Evolutionary conservation across 1,140 invertebrate species (phyloP).

Genomic region (Drosophila sucinea): DNA sequence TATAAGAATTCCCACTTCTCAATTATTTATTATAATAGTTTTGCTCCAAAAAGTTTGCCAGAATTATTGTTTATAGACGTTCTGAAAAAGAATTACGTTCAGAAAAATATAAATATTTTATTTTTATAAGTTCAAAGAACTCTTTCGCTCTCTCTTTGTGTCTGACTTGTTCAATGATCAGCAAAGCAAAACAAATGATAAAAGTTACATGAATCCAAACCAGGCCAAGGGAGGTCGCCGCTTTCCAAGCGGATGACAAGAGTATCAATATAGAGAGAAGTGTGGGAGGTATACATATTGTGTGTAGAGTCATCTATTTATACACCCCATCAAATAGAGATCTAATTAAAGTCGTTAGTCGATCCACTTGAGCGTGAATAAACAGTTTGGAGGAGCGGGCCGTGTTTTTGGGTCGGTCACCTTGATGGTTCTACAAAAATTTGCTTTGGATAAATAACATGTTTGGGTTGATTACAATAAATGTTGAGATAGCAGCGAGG

Average conservation of each 20-base stretch:
- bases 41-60: too few relatives aligned
- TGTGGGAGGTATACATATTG: not conserved
- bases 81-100: too few relatives aligned
- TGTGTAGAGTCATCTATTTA: conserved; percentile 48
- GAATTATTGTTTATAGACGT: too few relatives aligned
- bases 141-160: not conserved
- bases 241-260: not conserved
- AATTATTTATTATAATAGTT: too few relatives aligned
- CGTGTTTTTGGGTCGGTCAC: conserved; percentile 24
- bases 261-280: not conserved
- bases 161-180: not conserved
- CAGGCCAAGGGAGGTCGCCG: conserved; percentile 16
- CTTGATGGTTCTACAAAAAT: conserved; percentile 39
- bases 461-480: conserved; percentile 9
- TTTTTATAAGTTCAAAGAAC: not conserved
- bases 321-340: conserved; percentile 28
- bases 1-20: too few relatives aligned
- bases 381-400: conserved; percentile 23
- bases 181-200: conserved; percentile 41
- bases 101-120: not conserved
- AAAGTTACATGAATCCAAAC: conserved; percentile 17
- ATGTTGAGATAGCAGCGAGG: conserved; percentile 13
- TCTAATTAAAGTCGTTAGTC: conserved; percentile 70
- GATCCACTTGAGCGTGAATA: conserved; percentile 43
- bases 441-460: conserved; percentile 40